Percentiles rank a stretch among this genome's conserved stretches.
phyloP scores from a whole-genome alignment of 2,797 vertebrate genomes.

The Tokudaia tokunoshimensis region DNA sequence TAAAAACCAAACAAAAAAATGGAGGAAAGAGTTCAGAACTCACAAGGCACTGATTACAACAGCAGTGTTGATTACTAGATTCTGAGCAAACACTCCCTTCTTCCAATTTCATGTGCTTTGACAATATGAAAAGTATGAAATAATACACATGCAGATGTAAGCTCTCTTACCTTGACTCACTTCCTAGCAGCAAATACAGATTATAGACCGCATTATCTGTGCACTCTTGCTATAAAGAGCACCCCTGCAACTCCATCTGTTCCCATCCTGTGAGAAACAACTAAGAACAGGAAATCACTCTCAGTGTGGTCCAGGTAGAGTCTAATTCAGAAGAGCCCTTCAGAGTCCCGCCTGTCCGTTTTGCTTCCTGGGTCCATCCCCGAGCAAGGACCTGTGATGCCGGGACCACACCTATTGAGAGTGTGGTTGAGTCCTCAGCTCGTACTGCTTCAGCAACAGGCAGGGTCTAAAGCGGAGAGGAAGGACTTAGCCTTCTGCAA shows the following conservation, averaged over 20 bases:
- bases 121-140: constrained; percentile 13
- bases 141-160: constrained; percentile 54
- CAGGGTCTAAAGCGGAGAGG: constrained; percentile 87
- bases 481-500: constrained; percentile 51
- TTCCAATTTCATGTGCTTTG: constrained; percentile 16
- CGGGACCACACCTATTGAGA: constrained; percentile 91
- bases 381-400: constrained; percentile 92
- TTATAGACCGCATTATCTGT: constrained; percentile 13
- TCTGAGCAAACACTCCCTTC: constrained; percentile 17
- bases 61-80: not conserved
- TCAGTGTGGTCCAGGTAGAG: not conserved
- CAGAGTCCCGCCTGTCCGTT: constrained; percentile 90
- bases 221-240: constrained; percentile 55
- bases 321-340: constrained; percentile 68
- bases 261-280: constrained; percentile 66
- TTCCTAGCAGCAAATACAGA: constrained; percentile 41
- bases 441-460: constrained; percentile 89
- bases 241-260: constrained; percentile 33
- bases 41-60: constrained; percentile 49
- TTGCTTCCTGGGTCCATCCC: constrained; percentile 94
- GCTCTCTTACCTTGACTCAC: not conserved
- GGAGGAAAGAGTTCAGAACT: constrained; percentile 3
- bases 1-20: not conserved
- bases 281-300: constrained; percentile 33
- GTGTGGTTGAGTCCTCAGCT: constrained; percentile 92